Evolutionary conservation across 1,140 invertebrate species (phyloP).

Genomic region (Ladona fulva): DNA sequence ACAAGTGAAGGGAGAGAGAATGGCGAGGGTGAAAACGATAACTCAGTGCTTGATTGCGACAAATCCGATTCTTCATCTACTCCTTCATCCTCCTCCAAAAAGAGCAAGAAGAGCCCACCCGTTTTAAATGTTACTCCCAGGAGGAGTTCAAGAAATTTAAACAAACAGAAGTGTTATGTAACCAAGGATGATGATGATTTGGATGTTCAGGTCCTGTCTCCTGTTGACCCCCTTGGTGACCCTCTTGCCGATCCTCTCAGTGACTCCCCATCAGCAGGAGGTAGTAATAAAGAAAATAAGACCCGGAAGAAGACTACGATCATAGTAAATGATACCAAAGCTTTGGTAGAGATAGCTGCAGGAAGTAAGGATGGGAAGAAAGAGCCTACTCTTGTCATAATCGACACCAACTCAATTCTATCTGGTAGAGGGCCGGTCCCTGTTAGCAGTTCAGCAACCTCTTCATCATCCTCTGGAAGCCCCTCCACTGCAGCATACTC

Average conservation of each 20-base stretch:
- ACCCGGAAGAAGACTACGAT: slow-evolving; percentile 48
- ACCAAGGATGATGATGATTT: slow-evolving; percentile 52
- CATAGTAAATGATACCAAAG: slow-evolving; percentile 62
- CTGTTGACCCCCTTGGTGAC: slow-evolving; percentile 33
- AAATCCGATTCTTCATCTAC: neutral
- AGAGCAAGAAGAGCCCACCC: neutral
- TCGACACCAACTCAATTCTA: slow-evolving; percentile 64
- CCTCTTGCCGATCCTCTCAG: slow-evolving; percentile 42
- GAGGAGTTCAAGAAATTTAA: slow-evolving; percentile 52
- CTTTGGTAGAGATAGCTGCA: slow-evolving; percentile 57
- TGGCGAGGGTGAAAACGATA: neutral
- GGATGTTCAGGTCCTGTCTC: slow-evolving; percentile 37
- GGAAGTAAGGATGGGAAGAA: slow-evolving; percentile 54
- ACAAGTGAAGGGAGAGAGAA: neutral
- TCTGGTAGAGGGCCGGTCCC: slow-evolving; percentile 52
- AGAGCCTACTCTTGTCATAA: slow-evolving; percentile 66
- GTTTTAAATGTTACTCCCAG: slow-evolving; percentile 40
- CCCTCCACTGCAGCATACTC: slow-evolving; percentile 37
- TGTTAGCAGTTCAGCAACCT: slow-evolving; percentile 29
- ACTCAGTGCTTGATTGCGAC: neutral
- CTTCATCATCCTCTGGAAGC: slow-evolving; percentile 33
- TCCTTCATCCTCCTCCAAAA: neutral
- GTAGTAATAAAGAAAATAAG: slow-evolving; percentile 36
- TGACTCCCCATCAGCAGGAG: slow-evolving; percentile 34
- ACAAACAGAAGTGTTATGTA: slow-evolving; percentile 48